These are phyloP conservation scores for Hyaena hyaena DNA, from an alignment of 2,113 vertebrate species.

Conservation along the genomic window DNA sequence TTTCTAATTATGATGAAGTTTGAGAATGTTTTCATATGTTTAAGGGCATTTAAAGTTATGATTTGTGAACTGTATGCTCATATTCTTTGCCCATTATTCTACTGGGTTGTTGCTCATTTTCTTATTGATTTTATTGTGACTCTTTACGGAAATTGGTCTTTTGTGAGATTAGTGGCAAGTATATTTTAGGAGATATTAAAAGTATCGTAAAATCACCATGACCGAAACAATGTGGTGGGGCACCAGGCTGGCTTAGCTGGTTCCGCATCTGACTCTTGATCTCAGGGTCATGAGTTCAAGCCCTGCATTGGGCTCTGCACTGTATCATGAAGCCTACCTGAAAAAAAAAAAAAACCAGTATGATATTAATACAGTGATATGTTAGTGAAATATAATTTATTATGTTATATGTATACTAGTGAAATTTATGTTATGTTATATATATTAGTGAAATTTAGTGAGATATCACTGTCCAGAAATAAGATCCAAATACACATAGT, in stretches of 20 bases:
- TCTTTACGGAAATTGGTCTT: neutral
- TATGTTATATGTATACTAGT: too few species aligned
- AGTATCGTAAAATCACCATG: neutral
- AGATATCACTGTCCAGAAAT: conserved; percentile 4
- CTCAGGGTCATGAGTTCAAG: too few species aligned
- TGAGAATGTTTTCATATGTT: neutral
- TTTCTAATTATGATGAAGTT: neutral
- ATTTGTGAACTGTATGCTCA: neutral
- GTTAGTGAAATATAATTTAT: too few species aligned
- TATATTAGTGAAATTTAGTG: neutral
- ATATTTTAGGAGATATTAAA: conserved; percentile 3
- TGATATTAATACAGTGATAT: too few species aligned
- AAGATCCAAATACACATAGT: neutral
- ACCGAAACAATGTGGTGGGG: neutral
- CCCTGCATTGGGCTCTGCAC: too few species aligned
- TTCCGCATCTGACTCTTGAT: too few species aligned
- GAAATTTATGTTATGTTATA: too few species aligned
- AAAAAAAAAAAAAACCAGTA: too few species aligned
- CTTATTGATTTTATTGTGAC: neutral
- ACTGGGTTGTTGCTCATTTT: neutral
- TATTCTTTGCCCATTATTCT: neutral
- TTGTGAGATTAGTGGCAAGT: conserved; percentile 22
- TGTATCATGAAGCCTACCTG: too few species aligned
- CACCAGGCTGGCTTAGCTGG: too few species aligned
- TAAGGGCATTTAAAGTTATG: neutral